Percentiles rank a stretch among this genome's conserved stretches.
phyloP scores from a whole-genome alignment of 2,113 vertebrate genomes.

The Motacilla tschutschensis region DNA sequence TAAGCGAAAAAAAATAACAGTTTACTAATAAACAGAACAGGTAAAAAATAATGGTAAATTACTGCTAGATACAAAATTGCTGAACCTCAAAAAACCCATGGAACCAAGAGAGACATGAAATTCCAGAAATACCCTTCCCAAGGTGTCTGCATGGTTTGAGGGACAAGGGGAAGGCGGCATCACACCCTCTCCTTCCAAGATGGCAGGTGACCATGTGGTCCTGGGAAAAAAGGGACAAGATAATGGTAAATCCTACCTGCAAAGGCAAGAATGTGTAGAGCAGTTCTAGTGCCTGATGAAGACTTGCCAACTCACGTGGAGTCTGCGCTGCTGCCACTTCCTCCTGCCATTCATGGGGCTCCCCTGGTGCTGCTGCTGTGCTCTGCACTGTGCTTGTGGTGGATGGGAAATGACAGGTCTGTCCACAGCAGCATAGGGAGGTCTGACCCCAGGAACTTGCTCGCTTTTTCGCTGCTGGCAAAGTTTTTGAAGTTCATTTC shows the following conservation, averaged over 20 bases:
- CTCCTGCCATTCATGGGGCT: neutral
- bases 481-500: neutral
- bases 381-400: neutral
- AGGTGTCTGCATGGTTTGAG: neutral
- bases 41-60: neutral
- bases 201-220: neutral
- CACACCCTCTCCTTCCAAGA: neutral
- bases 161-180: neutral
- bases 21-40: accelerated
- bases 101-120: neutral
- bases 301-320: accelerated
- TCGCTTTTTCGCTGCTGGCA: accelerated
- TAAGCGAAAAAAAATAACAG: neutral
- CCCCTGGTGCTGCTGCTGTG: neutral
- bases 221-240: neutral
- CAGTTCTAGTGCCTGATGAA: neutral
- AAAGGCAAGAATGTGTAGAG: neutral
- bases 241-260: accelerated
- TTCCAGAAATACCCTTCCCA: neutral
- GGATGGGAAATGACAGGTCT: neutral
- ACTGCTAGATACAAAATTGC: neutral
- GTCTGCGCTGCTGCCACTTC: accelerated
- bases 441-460: neutral
- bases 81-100: neutral
- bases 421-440: neutral